These are phyloP conservation scores for Rhynchomys soricoides DNA, from an alignment of 2,113 vertebrate genomes.

Conservation along the genomic window DNA sequence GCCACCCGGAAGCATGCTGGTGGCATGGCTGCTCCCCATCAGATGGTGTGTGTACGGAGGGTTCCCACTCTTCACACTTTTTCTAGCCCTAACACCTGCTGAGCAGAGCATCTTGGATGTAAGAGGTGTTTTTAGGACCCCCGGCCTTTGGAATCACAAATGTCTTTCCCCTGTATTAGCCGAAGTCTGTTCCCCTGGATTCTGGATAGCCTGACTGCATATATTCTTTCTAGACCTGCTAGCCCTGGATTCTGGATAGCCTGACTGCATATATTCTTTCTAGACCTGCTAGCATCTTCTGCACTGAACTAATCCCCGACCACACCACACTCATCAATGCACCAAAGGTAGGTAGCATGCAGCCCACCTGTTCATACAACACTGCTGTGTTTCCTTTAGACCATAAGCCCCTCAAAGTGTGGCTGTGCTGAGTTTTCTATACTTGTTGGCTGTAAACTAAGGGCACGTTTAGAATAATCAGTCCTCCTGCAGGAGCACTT, in stretches of 20 bases:
- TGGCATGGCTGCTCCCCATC: background rate
- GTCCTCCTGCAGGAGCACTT: background rate
- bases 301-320: rapidly evolving
- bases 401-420: background rate
- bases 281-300: background rate
- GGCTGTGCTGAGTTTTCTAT: background rate
- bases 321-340: background rate
- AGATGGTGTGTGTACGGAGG: background rate
- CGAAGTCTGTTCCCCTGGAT: conserved; percentile 30
- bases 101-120: background rate
- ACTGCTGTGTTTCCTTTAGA: background rate
- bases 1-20: background rate
- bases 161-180: background rate
- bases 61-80: background rate
- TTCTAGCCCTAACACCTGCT: background rate
- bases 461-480: background rate
- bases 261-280: background rate
- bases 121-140: background rate
- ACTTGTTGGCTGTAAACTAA: background rate
- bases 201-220: background rate
- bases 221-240: background rate
- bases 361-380: background rate
- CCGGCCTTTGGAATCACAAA: background rate
- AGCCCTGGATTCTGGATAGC: background rate
- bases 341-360: background rate